Percentiles rank a stretch among this genome's conserved stretches.
Evolutionary conservation across 2,888 invertebrate genomes (phyloP).

Genomic region (Drosophila subsilvestris): DNA sequence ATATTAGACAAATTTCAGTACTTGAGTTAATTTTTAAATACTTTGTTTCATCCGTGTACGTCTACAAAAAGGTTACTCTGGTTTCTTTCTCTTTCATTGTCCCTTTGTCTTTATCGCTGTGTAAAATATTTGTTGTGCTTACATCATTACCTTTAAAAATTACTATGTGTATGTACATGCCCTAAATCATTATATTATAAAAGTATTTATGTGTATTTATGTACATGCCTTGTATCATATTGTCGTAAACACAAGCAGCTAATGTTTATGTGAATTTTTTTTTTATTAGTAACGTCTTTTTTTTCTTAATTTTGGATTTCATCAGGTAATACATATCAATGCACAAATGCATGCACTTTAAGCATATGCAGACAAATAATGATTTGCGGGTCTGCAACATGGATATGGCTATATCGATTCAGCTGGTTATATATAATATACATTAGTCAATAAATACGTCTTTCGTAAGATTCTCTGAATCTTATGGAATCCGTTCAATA

Average conservation of each 20-base stretch:
- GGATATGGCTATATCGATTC: background rate
- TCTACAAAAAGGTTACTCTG: slow-evolving; percentile 2
- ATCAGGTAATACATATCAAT: slow-evolving; percentile 5
- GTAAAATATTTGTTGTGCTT: slow-evolving; percentile 42
- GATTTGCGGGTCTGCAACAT: background rate
- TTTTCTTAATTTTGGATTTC: background rate
- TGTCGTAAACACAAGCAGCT: background rate
- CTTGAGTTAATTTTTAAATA: background rate
- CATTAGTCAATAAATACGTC: background rate
- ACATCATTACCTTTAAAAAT: slow-evolving; percentile 31
- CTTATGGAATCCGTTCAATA: too few species aligned
- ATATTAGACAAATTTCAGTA: background rate
- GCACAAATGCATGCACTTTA: slow-evolving; percentile 23
- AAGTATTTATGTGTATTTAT: slow-evolving; percentile 19
- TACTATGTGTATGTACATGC: slow-evolving; percentile 38
- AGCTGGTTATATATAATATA: background rate
- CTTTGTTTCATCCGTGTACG: background rate
- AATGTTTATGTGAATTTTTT: background rate
- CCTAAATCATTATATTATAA: slow-evolving; percentile 29
- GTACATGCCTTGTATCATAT: slow-evolving; percentile 1
- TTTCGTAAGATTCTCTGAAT: background rate
- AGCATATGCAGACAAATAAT: background rate
- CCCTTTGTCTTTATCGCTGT: slow-evolving; percentile 26
- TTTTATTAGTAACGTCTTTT: background rate
- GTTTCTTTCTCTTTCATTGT: slow-evolving; percentile 20